Conservation (phyloP, 2,888 invertebrate species). For the Spatulosminthurus flaviceps region DNA sequence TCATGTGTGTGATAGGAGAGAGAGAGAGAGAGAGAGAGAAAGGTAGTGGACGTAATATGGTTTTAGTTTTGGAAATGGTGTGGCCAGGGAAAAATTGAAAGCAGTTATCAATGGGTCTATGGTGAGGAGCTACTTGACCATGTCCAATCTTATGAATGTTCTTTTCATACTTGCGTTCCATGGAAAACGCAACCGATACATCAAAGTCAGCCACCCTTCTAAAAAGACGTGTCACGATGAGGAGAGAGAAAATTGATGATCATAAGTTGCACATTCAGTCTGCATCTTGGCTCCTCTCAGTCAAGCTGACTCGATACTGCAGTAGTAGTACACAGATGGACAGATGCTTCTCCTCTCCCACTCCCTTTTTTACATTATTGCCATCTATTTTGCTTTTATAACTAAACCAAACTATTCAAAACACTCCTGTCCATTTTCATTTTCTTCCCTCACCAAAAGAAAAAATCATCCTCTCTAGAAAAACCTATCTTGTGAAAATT, state of each 20-base stretch:
- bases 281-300: slow-evolving; percentile 26
- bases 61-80: slow-evolving; percentile 24
- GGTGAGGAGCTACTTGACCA: slow-evolving; percentile 46
- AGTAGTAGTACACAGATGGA: slow-evolving; percentile 4
- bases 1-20: slow-evolving; percentile 1
- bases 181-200: slow-evolving; percentile 55
- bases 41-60: slow-evolving; percentile 1
- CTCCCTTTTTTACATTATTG: neutral
- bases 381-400: neutral
- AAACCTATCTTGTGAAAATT: too few species aligned
- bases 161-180: slow-evolving; percentile 46
- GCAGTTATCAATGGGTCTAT: slow-evolving; percentile 25
- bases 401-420: neutral
- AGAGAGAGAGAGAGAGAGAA: slow-evolving; percentile 21
- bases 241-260: slow-evolving; percentile 50
- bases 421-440: neutral
- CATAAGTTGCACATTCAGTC: slow-evolving; percentile 28
- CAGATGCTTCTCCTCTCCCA: neutral
- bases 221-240: slow-evolving; percentile 43
- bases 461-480: slow-evolving; percentile 25
- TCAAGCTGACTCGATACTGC: slow-evolving; percentile 16
- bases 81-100: slow-evolving; percentile 42
- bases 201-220: slow-evolving; percentile 52
- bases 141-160: slow-evolving; percentile 45
- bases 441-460: neutral